Evolutionary conservation across 2,113 vertebrate species (phyloP).

Genomic region (Serinus canaria): DNA sequence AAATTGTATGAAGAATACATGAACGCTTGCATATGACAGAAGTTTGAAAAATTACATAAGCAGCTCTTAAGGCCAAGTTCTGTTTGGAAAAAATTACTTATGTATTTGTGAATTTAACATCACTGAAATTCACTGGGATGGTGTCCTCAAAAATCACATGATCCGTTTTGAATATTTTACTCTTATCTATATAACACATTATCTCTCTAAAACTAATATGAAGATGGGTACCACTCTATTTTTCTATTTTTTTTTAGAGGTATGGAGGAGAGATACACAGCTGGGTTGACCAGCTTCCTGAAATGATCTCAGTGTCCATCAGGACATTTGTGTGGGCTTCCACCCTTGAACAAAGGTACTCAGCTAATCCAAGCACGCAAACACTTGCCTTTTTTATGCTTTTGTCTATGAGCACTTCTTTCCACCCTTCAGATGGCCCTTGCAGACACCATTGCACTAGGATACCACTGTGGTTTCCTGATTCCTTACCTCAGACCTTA

Average conservation of each 20-base stretch:
- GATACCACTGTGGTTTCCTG: constrained; percentile 46
- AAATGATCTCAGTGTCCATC: background rate
- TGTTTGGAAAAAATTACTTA: background rate
- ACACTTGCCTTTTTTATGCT: constrained; percentile 19
- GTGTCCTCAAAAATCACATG: background rate
- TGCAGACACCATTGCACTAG: background rate
- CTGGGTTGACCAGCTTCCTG: background rate
- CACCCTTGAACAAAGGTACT: background rate
- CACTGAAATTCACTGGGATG: background rate
- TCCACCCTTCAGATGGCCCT: background rate
- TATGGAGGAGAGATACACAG: background rate
- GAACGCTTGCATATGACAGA: background rate
- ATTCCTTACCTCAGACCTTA: constrained; percentile 48
- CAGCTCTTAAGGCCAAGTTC: background rate
- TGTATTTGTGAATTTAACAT: background rate
- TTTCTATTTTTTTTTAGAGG: background rate
- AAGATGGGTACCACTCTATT: background rate
- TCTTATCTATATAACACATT: background rate
- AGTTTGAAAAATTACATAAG: background rate
- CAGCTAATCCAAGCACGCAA: background rate
- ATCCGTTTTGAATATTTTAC: background rate
- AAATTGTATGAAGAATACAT: background rate
- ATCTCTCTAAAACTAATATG: background rate
- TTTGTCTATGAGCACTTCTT: constrained; percentile 26
- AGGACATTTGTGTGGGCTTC: constrained; percentile 18